Base-by-base conservation (phyloP, 2,888 invertebrate species). In the Dynastes hyllus region DNA sequence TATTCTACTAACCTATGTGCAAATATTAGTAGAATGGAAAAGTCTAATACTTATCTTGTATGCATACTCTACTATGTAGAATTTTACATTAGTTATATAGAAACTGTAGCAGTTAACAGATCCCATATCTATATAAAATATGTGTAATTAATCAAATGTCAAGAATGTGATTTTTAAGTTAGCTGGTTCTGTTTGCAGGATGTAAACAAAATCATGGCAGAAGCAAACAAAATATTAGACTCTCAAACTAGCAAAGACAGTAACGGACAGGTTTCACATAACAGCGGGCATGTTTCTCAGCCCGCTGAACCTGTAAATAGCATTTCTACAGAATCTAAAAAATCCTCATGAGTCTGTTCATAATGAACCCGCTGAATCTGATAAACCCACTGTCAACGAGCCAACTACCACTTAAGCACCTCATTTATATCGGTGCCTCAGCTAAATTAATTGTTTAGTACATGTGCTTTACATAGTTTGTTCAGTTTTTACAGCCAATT, bases 181-280 rank as follows among this genome's bases (percentile, higher is more conserved):
- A 79, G 82, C 85, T 87, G 88, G 87, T 86, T 88, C 87, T 89
- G 86, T 89, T 90, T 90, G 86, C 90, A 90, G 90, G 90, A 89
- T 85, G 87, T 89, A 88, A 89, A 87, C 87, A 89, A 90, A 89
- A 88, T 88, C 87, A 87, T 89, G 88, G 89, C 89, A 84, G 88
- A 87, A 86, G 85, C 85, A 84, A 86, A 85, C 86, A 86, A 86
- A 86, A 87, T 85, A 85, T 86, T 86, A 84, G 83, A 86, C 81
- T 85, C 78, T 84, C 84, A 85, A 81, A 84, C 79, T 85, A 84
- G 84, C 83, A 85, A 82, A 81, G 84, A 83, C 82, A 83, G 84
- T 80, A 75, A 80, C 78, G 83, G 84, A 83, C 83, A 83, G 83
- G 80, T 82, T 81, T 83, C 81, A 79, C 67, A 79, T 66, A 79